Conservation (phyloP, 2,888 invertebrate genomes). For the Eupithecia centaureata region DNA sequence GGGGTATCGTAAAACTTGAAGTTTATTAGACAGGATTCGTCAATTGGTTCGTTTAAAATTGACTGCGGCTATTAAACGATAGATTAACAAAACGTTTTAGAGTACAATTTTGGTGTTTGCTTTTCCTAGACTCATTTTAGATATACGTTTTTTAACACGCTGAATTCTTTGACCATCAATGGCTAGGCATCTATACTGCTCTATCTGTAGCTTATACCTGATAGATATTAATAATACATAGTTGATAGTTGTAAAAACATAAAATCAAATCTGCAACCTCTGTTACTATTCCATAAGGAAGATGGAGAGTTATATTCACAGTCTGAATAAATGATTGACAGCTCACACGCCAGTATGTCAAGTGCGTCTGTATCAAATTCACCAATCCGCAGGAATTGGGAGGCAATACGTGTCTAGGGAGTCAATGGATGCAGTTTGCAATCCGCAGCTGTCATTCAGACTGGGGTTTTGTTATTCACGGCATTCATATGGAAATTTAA, state of each 20-base stretch:
- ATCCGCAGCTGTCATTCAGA: conserved; percentile 30
- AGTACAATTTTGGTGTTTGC: too few species aligned
- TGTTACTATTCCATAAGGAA: background rate
- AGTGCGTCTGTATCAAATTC: conserved; percentile 27
- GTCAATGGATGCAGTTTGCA: conserved; percentile 28
- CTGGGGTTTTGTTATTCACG: conserved; percentile 17
- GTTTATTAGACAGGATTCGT: conserved; percentile 6
- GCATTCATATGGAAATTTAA: conserved; percentile 11
- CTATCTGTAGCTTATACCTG: too few species aligned
- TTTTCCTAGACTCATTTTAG: too few species aligned
- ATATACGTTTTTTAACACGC: too few species aligned
- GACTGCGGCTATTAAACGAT: background rate
- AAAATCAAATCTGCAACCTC: background rate
- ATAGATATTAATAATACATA: background rate
- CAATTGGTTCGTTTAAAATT: conserved; percentile 6
- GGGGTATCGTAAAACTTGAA: conserved; percentile 8
- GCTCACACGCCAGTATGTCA: conserved; percentile 39
- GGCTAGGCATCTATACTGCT: too few species aligned
- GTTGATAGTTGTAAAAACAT: background rate
- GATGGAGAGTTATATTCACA: background rate
- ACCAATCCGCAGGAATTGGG: conserved; percentile 29
- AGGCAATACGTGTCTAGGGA: conserved; percentile 27
- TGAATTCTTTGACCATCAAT: too few species aligned
- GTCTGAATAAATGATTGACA: conserved; percentile 26
- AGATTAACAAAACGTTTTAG: background rate